Evolutionary conservation across 2,888 invertebrate species (phyloP), one percentile per base, ranked within the genome.

Genomic region (Cryptops parisi): DNA sequence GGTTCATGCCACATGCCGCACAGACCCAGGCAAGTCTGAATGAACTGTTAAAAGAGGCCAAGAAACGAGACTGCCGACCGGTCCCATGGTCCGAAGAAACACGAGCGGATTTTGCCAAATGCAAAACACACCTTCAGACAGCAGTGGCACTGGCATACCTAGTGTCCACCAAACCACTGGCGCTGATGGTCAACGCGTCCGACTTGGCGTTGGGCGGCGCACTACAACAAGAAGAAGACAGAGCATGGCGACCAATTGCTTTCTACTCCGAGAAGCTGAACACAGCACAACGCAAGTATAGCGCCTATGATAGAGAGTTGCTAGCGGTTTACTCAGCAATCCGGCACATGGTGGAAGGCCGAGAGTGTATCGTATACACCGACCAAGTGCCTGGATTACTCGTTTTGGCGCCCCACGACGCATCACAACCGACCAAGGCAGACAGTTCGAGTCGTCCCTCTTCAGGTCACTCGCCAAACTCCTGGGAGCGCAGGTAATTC

Each of bases 121-220:
- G 46, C 12, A 46, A 48, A 17, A 5, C 6, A 6, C 21, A 23
- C 48, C 38, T 26, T 2, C 33, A 27, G 3, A 2, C 15, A 2
- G 48, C 33, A 6, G 26, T 21, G 5, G 17, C 33, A 9, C 48
- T 48, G 2, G 48, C 26, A 5, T 23, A 48, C 48, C 48, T 15
- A 2, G 17, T 19, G 17, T n/a, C 9, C 1, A 2, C n/a, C 1
- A 21, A 9, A 2, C 17, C 17, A 1, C 38, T 48, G 12, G 33
- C 48, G 4, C 1, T 48, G 1, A 21, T 48, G 19, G 17, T 25
- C 64, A 59, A 77, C 75, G 74, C 67, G 55, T 58, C 60, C 57
- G 55, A 62, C 22, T 23, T 47, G 15, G 59, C 61, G 1, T 52
- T 63, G 3, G 63, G 63, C 0, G 63, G 58, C 0, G 59, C 55